These are phyloP conservation scores for Chrysina gloriosa DNA, from an alignment of 2,888 invertebrate genomes.

Conservation along the genomic window DNA sequence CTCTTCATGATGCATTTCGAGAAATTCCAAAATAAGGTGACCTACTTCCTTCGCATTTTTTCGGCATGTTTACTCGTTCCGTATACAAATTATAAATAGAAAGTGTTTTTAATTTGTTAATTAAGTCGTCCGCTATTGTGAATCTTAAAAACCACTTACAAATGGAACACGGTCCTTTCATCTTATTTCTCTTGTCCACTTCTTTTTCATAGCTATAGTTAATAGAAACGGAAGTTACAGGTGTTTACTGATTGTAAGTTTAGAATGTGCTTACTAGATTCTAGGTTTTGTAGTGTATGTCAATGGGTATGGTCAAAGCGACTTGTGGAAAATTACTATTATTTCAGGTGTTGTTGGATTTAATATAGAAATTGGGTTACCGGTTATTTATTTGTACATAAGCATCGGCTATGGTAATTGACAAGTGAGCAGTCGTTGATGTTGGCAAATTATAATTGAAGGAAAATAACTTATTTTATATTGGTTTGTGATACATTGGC, in stretches of 20 bases:
- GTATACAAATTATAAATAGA: constrained; percentile 27
- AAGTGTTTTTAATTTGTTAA: constrained; percentile 34
- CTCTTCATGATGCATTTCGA: constrained; percentile 30
- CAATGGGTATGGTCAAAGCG: neutral
- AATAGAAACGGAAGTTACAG: constrained; percentile 22
- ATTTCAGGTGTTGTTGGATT: neutral
- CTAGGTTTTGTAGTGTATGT: neutral
- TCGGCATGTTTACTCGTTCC: constrained; percentile 15
- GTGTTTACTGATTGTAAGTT: neutral
- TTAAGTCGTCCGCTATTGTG: constrained; percentile 19
- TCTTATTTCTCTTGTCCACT: neutral
- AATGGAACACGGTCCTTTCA: neutral
- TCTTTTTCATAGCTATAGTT: neutral
- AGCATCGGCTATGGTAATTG: neutral
- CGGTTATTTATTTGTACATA: neutral
- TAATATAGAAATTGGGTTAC: neutral
- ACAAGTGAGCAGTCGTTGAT: neutral
- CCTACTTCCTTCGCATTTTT: constrained; percentile 19
- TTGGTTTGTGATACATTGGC: too few relatives aligned
- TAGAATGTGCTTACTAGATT: neutral
- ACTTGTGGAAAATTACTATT: neutral
- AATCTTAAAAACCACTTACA: neutral
- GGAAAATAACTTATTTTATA: neutral
- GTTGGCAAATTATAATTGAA: neutral
- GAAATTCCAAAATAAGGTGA: constrained; percentile 33